phyloP scores from a whole-genome alignment of 2,888 invertebrate genomes.

The Cynaeus angustus region DNA sequence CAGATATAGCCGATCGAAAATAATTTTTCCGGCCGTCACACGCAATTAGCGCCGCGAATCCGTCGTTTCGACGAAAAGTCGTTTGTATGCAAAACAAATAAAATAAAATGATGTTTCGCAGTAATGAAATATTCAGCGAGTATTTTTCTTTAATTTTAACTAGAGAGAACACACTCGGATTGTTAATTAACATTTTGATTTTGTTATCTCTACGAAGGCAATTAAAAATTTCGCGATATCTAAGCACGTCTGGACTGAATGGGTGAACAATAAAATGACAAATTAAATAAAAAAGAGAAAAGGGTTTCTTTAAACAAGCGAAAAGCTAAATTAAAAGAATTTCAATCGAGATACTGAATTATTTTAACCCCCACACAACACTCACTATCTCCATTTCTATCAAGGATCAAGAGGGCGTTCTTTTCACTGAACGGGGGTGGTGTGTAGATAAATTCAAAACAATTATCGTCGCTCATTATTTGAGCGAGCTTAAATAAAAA shows the following conservation, averaged over 20 bases:
- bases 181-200: conserved; percentile 72
- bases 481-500: conserved; percentile 64
- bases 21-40: too few relatives aligned
- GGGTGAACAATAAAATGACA: conserved; percentile 70
- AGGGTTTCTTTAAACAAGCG: conserved; percentile 69
- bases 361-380: conserved; percentile 54
- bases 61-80: conserved; percentile 42
- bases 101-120: conserved; percentile 58
- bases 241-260: conserved; percentile 65
- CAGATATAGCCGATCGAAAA: too few relatives aligned
- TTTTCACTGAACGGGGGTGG: conserved; percentile 39
- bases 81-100: conserved; percentile 61
- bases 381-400: conserved; percentile 51
- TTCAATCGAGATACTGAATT: conserved; percentile 66
- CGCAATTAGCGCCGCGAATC: too few relatives aligned
- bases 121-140: conserved; percentile 68
- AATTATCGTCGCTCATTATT: conserved; percentile 62
- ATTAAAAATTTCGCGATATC: conserved; percentile 71
- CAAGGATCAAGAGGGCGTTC: conserved; percentile 33
- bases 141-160: conserved; percentile 71
- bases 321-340: conserved; percentile 70
- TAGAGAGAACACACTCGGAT: conserved; percentile 71
- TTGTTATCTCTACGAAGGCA: conserved; percentile 68
- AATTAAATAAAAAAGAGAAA: conserved; percentile 69
- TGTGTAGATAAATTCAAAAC: conserved; percentile 59